phyloP scores from a whole-genome alignment of 2,113 vertebrate genomes.

The Andinoacara biseriatus region DNA sequence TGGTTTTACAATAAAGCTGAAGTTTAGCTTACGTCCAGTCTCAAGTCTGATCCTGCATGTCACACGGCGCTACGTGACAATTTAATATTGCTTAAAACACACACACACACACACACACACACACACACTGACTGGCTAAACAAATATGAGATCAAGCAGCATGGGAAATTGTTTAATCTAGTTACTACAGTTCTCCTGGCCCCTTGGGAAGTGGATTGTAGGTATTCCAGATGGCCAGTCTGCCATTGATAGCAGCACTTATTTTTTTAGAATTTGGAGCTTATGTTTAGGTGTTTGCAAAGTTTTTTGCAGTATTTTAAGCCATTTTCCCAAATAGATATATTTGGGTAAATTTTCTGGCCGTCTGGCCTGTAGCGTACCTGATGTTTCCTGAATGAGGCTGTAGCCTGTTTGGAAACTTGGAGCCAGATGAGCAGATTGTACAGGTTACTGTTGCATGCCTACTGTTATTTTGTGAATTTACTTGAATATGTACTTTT shows the following conservation, averaged over 20 bases:
- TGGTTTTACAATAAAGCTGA: too few species aligned
- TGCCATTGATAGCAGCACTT: slow-evolving; percentile 15
- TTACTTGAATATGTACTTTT: neutral
- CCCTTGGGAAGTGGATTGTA: slow-evolving; percentile 30
- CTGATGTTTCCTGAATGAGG: neutral
- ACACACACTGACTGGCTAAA: neutral
- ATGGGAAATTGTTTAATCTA: slow-evolving; percentile 44
- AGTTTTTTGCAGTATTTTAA: neutral
- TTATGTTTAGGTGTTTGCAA: slow-evolving; percentile 14
- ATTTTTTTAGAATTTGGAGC: slow-evolving; percentile 19
- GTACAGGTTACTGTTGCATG: neutral
- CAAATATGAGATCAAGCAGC: slow-evolving; percentile 43
- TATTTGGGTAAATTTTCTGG: neutral
- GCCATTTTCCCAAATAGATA: neutral
- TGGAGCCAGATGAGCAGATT: neutral
- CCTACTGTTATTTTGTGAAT: neutral
- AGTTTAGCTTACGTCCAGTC: too few species aligned
- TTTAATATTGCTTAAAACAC: too few species aligned
- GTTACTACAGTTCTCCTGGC: slow-evolving; percentile 18
- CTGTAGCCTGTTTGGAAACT: neutral
- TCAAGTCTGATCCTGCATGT: too few species aligned
- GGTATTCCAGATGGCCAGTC: slow-evolving; percentile 47
- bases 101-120: neutral
- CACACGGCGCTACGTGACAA: too few species aligned
- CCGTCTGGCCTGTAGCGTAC: neutral